phyloP scores from a whole-genome alignment of 2,888 invertebrate genomes.

The Pollenia angustigena region DNA sequence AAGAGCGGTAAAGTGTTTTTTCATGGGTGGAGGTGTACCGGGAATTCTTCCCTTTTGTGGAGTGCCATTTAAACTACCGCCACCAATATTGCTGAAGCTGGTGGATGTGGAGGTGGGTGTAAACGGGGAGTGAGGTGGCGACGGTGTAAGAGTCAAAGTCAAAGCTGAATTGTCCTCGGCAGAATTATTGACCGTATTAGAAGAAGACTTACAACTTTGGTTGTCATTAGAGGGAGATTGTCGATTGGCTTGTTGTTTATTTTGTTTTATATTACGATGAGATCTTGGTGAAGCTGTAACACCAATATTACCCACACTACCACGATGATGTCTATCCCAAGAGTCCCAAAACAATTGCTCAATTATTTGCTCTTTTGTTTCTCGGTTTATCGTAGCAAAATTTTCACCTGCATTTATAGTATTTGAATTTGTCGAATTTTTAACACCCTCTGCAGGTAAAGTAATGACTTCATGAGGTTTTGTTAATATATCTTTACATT shows the following conservation, averaged over 20 bases:
- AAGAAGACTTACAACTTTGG: slow-evolving; percentile 71
- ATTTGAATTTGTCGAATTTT: slow-evolving; percentile 1
- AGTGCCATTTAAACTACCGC: slow-evolving; percentile 79
- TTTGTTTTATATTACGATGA: slow-evolving; percentile 79
- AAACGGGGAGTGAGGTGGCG: slow-evolving; percentile 84
- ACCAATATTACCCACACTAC: slow-evolving; percentile 82
- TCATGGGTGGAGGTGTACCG: slow-evolving; percentile 90
- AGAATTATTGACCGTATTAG: slow-evolving; percentile 68
- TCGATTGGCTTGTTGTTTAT: slow-evolving; percentile 73
- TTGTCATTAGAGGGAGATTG: slow-evolving; percentile 75
- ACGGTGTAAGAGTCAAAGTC: slow-evolving; percentile 83
- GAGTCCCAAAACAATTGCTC: slow-evolving; percentile 94
- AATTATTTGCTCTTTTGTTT: slow-evolving; percentile 77
- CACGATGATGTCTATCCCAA: slow-evolving; percentile 89
- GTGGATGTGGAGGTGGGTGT: slow-evolving; percentile 75
- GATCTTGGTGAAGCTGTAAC: slow-evolving; percentile 81
- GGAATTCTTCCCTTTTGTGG: slow-evolving; percentile 80
- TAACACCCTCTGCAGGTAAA: slow-evolving; percentile 10
- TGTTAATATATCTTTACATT: slow-evolving; percentile 85
- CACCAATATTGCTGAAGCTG: slow-evolving; percentile 74
- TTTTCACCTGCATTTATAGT: background rate
- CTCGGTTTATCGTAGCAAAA: slow-evolving; percentile 44
- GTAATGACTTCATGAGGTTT: slow-evolving; percentile 60
- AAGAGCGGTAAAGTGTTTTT: slow-evolving; percentile 88
- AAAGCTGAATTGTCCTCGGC: slow-evolving; percentile 77